Evolutionary conservation across 2,113 vertebrate species (phyloP).

Genomic region (Catharus minimus): DNA sequence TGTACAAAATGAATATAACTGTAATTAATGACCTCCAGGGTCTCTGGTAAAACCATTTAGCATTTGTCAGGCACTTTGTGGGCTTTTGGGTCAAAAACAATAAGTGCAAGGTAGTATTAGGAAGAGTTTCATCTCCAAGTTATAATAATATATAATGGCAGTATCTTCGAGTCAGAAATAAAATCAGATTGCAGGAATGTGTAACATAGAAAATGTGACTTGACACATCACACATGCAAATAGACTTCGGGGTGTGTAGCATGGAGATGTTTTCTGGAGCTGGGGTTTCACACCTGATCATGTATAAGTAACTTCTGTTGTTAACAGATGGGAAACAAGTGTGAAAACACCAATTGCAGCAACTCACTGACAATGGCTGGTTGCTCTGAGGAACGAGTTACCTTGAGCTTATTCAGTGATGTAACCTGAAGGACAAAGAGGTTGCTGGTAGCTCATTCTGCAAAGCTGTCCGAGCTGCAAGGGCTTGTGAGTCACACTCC

Average conservation of each 20-base stretch:
- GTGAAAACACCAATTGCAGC: neutral
- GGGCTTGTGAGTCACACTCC: constrained; percentile 45
- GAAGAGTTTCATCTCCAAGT: constrained; percentile 28
- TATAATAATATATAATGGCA: constrained; percentile 13
- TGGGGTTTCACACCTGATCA: neutral
- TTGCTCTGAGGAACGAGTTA: neutral
- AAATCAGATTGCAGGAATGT: neutral
- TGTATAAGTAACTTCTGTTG: neutral
- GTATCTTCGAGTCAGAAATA: neutral
- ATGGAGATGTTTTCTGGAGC: neutral
- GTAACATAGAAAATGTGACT: neutral
- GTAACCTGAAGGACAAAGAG: neutral
- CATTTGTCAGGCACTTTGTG: constrained; percentile 33
- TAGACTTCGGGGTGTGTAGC: neutral
- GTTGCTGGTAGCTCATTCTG: neutral
- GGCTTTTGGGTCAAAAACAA: constrained; percentile 32
- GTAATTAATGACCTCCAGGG: constrained; percentile 35
- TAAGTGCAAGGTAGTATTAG: constrained; percentile 37
- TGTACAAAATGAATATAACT: constrained; percentile 26
- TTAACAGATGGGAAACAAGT: neutral
- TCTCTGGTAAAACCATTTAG: constrained; percentile 38
- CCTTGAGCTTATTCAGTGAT: neutral
- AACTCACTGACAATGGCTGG: neutral
- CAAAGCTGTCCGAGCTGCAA: neutral
- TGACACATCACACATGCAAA: neutral